Evolutionary conservation across 2,113 vertebrate species (phyloP).

Genomic region (Nycticebus coucang): DNA sequence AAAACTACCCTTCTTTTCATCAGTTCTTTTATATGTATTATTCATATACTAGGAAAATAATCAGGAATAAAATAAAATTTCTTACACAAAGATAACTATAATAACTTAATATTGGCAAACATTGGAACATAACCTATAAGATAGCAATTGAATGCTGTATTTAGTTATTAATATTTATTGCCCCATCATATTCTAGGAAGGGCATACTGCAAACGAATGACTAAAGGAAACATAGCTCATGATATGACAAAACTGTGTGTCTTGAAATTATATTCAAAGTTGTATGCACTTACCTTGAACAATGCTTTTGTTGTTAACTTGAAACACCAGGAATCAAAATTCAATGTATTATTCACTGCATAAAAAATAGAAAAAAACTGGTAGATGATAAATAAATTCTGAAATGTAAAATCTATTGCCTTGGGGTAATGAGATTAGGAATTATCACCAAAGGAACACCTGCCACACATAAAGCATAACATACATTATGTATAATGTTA

Average conservation of each 20-base stretch:
- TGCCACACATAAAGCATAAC: neutral
- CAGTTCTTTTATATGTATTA: conserved; percentile 5
- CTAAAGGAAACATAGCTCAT: neutral
- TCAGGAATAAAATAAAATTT: neutral
- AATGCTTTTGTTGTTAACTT: neutral
- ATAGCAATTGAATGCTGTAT: neutral
- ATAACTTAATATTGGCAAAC: neutral
- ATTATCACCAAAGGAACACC: neutral
- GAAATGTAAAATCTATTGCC: neutral
- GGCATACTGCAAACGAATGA: neutral
- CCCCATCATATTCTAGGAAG: neutral
- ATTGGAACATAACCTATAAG: neutral
- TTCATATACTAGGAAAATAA: neutral
- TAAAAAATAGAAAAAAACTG: neutral
- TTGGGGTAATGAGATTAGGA: neutral
- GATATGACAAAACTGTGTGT: neutral
- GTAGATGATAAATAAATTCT: neutral
- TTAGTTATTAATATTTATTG: neutral
- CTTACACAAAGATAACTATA: neutral
- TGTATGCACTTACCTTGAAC: neutral
- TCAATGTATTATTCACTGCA: neutral
- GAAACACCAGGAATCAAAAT: neutral
- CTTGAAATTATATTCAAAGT: neutral
- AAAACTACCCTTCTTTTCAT: neutral
- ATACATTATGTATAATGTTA: neutral